phyloP scores from a whole-genome alignment of 2,113 vertebrate species.

The Romanogobio albipinnatus region DNA sequence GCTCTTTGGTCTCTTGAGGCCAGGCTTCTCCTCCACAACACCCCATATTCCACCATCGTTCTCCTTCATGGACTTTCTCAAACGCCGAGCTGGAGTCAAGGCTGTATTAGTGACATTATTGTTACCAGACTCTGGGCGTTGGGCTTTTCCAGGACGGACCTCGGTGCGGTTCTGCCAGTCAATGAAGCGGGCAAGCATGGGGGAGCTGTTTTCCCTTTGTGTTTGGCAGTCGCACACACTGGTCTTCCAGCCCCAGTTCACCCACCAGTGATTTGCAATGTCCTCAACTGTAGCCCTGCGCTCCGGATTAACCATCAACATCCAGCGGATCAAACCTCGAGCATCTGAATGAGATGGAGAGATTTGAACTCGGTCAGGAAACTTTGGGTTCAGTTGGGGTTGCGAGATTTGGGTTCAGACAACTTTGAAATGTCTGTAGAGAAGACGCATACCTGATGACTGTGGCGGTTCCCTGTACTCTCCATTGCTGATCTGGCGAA shows the following conservation, averaged over 20 bases:
- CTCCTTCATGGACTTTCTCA: slow-evolving; percentile 95
- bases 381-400: not conserved
- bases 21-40: slow-evolving; percentile 78
- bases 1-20: slow-evolving; percentile 92
- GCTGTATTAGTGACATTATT: slow-evolving; percentile 65
- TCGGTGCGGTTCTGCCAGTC: slow-evolving; percentile 91
- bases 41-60: slow-evolving; percentile 80
- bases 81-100: slow-evolving; percentile 79
- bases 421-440: not conserved
- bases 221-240: slow-evolving; percentile 95
- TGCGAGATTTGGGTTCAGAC: not conserved
- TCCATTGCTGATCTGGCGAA: slow-evolving; percentile 97
- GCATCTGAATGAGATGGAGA: slow-evolving; percentile 79
- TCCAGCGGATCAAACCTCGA: slow-evolving; percentile 97
- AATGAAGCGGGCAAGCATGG: slow-evolving; percentile 90
- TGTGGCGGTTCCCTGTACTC: slow-evolving; percentile 98
- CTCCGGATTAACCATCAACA: slow-evolving; percentile 99
- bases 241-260: slow-evolving; percentile 98
- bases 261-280: slow-evolving; percentile 99
- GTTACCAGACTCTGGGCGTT: slow-evolving; percentile 64
- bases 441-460: slow-evolving; percentile 85
- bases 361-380: not conserved
- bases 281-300: slow-evolving; percentile 96
- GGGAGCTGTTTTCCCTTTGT: slow-evolving; percentile 85
- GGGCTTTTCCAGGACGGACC: slow-evolving; percentile 60